These are phyloP conservation scores for Enteromius paludinosus DNA, from an alignment of 2,797 vertebrate species.

Conservation along the genomic window DNA sequence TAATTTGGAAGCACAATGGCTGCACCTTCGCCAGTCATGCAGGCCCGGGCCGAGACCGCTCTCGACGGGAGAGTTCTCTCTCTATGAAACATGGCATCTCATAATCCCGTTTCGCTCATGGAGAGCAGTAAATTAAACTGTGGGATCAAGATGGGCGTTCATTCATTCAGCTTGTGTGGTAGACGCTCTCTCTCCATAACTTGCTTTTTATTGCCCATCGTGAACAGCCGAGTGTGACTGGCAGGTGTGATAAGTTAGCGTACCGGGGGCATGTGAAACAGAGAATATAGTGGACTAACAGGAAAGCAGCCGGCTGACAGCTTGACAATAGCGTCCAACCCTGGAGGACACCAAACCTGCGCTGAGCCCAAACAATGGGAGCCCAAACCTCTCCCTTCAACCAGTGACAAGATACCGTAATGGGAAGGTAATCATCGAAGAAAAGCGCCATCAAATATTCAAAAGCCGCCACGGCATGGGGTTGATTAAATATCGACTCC, in stretches of 20 bases:
- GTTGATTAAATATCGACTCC: slow-evolving; percentile 67
- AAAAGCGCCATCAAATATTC: slow-evolving; percentile 76
- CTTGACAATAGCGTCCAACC: slow-evolving; percentile 67
- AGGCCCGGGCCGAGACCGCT: background rate
- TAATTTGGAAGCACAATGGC: background rate
- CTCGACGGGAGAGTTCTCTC: slow-evolving; percentile 21
- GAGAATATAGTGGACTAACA: slow-evolving; percentile 48
- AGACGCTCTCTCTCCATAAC: slow-evolving; percentile 39
- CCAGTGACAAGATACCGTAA: slow-evolving; percentile 69
- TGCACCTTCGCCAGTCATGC: background rate
- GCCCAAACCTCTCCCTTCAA: slow-evolving; percentile 67
- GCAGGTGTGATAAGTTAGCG: slow-evolving; percentile 71
- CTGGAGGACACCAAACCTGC: slow-evolving; percentile 65
- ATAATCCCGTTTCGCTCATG: slow-evolving; percentile 60
- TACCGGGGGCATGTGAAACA: slow-evolving; percentile 56
- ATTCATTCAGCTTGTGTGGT: slow-evolving; percentile 62
- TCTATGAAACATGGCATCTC: slow-evolving; percentile 49
- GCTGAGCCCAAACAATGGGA: slow-evolving; percentile 64
- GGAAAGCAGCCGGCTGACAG: slow-evolving; percentile 64
- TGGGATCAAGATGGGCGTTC: slow-evolving; percentile 50
- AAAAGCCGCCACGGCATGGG: slow-evolving; percentile 65
- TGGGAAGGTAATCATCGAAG: slow-evolving; percentile 75
- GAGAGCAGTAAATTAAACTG: slow-evolving; percentile 67
- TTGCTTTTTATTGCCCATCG: slow-evolving; percentile 32
- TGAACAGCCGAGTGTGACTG: slow-evolving; percentile 52